Percentiles rank a stretch among this genome's conserved stretches.
These are phyloP conservation scores for Aegithalos caudatus DNA, from an alignment of 2,113 vertebrate species.

Conservation along the genomic window DNA sequence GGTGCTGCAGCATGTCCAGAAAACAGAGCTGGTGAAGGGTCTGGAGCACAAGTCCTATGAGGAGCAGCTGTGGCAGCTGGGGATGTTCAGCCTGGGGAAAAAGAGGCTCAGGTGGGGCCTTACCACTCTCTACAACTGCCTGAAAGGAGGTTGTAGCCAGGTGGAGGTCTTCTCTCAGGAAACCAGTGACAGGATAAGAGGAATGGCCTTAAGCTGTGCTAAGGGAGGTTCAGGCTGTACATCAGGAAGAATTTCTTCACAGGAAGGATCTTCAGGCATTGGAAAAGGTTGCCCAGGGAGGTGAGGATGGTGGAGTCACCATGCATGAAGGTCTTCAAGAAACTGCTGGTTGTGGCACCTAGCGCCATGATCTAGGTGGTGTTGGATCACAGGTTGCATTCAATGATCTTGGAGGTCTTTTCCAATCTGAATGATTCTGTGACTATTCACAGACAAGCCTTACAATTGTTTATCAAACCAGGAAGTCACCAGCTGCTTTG, in stretches of 20 bases:
- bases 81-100: background rate
- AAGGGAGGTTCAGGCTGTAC: background rate
- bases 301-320: background rate
- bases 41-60: background rate
- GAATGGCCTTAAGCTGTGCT: background rate
- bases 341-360: background rate
- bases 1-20: background rate
- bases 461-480: background rate
- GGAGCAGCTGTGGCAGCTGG: background rate
- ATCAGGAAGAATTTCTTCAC: background rate
- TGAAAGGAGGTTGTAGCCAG: background rate
- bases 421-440: background rate
- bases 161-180: background rate
- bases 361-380: background rate
- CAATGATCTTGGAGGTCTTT: background rate
- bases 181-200: background rate
- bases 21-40: background rate
- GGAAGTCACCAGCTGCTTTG: background rate
- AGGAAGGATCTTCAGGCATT: background rate
- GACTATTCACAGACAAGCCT: background rate
- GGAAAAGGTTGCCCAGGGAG: background rate
- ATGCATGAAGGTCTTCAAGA: background rate
- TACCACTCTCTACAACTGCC: background rate
- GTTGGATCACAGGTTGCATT: background rate
- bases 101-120: background rate